These are phyloP conservation scores for Maconellicoccus hirsutus DNA, from an alignment of 1,140 invertebrate species.

Conservation along the genomic window DNA sequence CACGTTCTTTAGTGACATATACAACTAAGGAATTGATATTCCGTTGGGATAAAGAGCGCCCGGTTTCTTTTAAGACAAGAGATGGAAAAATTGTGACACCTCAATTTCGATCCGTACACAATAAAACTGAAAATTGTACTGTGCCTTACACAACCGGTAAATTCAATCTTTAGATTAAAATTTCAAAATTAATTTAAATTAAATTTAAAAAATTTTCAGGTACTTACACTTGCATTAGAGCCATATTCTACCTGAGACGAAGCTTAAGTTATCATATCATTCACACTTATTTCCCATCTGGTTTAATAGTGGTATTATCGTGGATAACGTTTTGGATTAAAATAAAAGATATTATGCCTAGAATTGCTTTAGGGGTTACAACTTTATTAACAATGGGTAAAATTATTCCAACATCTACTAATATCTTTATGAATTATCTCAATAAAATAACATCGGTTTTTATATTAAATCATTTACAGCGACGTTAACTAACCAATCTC, in stretches of 20 bases:
- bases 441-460: no score
- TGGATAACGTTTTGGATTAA: conserved; percentile 14
- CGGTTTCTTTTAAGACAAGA: neutral
- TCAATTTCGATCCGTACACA: neutral
- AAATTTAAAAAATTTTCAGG: neutral
- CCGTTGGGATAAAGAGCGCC: neutral
- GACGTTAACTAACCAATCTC: neutral
- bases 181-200: no score
- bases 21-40: neutral
- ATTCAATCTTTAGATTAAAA: no score
- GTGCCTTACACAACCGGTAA: neutral
- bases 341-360: neutral
- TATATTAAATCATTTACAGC: neutral
- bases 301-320: neutral
- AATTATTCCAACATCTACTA: neutral
- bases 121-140: neutral
- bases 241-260: neutral
- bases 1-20: neutral
- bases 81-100: neutral
- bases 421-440: no score
- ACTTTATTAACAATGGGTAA: neutral
- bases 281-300: neutral
- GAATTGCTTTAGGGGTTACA: neutral
- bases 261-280: neutral
- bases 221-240: neutral